Conservation (phyloP, 1,140 invertebrate species). For the Portunus trituberculatus region DNA sequence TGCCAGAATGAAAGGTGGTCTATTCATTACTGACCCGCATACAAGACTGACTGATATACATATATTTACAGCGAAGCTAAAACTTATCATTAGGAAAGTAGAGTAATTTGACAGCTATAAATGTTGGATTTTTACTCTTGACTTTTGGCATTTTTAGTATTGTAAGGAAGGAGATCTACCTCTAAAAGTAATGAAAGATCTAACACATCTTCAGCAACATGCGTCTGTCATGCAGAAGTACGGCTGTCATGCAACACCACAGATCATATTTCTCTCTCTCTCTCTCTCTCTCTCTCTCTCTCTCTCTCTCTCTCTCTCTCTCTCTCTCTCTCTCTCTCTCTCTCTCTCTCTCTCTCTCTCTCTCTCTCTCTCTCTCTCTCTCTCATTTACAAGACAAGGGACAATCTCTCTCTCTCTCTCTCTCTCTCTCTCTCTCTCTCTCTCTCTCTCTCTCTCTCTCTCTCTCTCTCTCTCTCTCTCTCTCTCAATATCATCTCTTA, state of each 20-base stretch:
- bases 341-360: slow-evolving; percentile 30
- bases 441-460: slow-evolving; percentile 32
- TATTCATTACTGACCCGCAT: background rate
- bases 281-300: background rate
- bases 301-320: background rate
- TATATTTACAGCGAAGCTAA: background rate
- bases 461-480: slow-evolving; percentile 35
- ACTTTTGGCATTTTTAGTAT: background rate
- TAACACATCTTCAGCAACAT: slow-evolving; percentile 44
- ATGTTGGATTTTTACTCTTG: background rate
- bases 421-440: background rate
- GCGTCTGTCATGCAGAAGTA: slow-evolving; percentile 51
- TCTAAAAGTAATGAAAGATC: slow-evolving; percentile 28
- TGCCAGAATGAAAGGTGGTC: background rate
- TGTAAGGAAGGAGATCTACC: slow-evolving; percentile 3
- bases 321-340: slow-evolving; percentile 33
- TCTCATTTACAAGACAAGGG: too few species aligned
- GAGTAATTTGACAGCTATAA: background rate
- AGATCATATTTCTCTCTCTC: background rate
- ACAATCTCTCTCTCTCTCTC: background rate
- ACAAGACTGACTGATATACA: background rate
- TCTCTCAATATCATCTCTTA: background rate
- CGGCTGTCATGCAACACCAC: background rate
- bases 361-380: slow-evolving; percentile 14
- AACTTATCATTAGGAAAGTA: background rate